Base-by-base conservation (phyloP, 2,888 invertebrate species). In the Patella pellucida region DNA sequence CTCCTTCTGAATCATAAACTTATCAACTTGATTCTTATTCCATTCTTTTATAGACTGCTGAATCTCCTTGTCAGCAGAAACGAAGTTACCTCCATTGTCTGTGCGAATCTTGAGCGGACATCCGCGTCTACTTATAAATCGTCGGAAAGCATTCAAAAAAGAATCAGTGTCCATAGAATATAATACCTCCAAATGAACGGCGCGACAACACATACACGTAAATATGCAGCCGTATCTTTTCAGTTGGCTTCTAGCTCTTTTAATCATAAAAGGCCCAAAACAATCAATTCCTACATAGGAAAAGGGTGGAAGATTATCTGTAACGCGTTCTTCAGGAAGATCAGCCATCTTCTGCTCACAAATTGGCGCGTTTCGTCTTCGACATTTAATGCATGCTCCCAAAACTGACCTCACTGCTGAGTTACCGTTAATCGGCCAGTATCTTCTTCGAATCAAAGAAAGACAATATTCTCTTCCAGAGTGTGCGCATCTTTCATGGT, bases 211-310 rank as follows among this genome's bases (percentile, higher is more conserved):
- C 3, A 75, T n/a, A 51, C 79, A 79, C 7, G 79, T 79, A 52
- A 79, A 79, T 19, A 79, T 78, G 14, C 73, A 73, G 16, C 78
- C 79, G 68, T 79, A 78, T 23, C 78, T 52, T 31, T 79, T 79
- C 15, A 27, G 51, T 14, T 51, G 27, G n/a, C 68, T 68, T 31
- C 78, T 56, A 3, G 75, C 79, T 19, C 70, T 27, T 69, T 78
- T 79, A 14, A 78, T 52, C 11, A 15, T 27, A 67, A 69, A 79
- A 19, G 76, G 72, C 1, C 77, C 77, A 68, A 78, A 77, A 23
- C 71, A 77, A 52, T 78, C 79, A 15, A 75, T 19, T 5, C 80
- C 80, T 27, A 74, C n/a, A 7, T 54, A 54, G 16, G 70, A 54
- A 71, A 80, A 80, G n/a, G 76, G 16, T 7, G 54, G 54, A 16